phyloP scores from a whole-genome alignment of 23 tunicate genomes.

The Pegea sp. region DNA sequence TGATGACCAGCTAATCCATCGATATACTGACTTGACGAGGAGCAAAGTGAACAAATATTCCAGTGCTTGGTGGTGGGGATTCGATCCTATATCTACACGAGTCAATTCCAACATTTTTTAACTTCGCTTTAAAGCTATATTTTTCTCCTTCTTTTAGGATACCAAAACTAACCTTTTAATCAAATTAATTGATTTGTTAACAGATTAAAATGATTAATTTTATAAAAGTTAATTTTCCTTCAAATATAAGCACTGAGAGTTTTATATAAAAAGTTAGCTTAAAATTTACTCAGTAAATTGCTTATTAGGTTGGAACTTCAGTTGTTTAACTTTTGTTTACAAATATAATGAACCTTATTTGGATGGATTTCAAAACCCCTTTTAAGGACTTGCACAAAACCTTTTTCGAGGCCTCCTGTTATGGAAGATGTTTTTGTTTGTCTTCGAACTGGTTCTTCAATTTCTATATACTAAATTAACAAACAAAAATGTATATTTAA shows the following conservation, averaged over 20 bases:
- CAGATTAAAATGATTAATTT: too few relatives aligned
- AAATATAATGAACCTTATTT: slow-evolving; percentile 53
- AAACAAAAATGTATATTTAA: background rate
- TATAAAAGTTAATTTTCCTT: too few relatives aligned
- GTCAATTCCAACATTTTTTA: slow-evolving; percentile 62
- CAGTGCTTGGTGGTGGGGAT: slow-evolving; percentile 91
- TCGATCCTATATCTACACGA: slow-evolving; percentile 52
- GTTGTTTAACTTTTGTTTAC: too few relatives aligned
- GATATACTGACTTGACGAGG: slow-evolving; percentile 48
- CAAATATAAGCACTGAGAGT: too few relatives aligned
- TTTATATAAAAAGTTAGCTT: too few relatives aligned
- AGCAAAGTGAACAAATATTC: slow-evolving; percentile 45
- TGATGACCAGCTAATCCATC: too few relatives aligned
- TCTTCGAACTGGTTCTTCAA: slow-evolving; percentile 74
- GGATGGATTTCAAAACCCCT: slow-evolving; percentile 77
- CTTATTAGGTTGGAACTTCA: too few relatives aligned
- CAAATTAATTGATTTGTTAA: too few relatives aligned
- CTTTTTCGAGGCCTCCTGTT: slow-evolving; percentile 33
- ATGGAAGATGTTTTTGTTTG: slow-evolving; percentile 65
- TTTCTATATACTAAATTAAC: slow-evolving; percentile 24
- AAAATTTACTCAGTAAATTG: too few relatives aligned
- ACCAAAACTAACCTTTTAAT: slow-evolving; percentile 70
- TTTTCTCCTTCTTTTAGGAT: slow-evolving; percentile 58
- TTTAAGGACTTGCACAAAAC: slow-evolving; percentile 13
- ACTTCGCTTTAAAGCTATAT: slow-evolving; percentile 31